Conservation (phyloP, 2,113 vertebrate genomes). For the Labrus mixtus region DNA sequence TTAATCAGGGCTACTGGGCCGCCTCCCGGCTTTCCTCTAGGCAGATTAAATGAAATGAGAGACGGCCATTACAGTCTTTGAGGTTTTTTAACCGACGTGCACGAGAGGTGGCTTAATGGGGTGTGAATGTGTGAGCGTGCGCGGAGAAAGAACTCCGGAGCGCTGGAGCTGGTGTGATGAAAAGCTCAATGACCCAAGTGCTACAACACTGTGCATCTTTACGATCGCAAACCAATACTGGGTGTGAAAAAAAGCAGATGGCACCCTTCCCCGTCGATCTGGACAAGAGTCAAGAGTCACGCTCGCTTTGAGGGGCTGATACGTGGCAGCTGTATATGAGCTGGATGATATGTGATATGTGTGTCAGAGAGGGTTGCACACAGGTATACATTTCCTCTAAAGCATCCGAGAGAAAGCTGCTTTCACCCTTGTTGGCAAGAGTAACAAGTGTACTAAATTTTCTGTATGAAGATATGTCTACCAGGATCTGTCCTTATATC, state of each 20-base stretch:
- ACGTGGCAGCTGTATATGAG: constrained; percentile 51
- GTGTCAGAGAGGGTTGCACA: constrained; percentile 25
- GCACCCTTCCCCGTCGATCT: constrained; percentile 19
- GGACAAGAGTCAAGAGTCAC: constrained; percentile 34
- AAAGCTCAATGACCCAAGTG: constrained; percentile 46
- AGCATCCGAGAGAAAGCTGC: constrained; percentile 30
- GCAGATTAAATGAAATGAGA: constrained; percentile 85
- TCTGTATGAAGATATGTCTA: neutral
- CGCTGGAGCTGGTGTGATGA: constrained; percentile 33
- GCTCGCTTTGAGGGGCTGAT: constrained; percentile 43
- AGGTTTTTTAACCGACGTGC: constrained; percentile 64
- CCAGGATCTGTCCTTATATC: constrained; percentile 5
- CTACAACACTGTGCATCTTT: constrained; percentile 32
- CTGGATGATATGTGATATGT: constrained; percentile 44
- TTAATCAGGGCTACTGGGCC: constrained; percentile 80
- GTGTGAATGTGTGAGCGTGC: constrained; percentile 63
- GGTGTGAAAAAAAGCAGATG: constrained; percentile 36
- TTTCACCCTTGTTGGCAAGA: constrained; percentile 6
- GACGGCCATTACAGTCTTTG: constrained; percentile 79
- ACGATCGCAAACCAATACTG: constrained; percentile 21
- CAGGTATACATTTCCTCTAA: constrained; percentile 41
- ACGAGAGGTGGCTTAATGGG: constrained; percentile 60
- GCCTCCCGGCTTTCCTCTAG: constrained; percentile 79
- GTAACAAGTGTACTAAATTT: constrained; percentile 4
- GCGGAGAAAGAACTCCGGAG: constrained; percentile 22